Conservation (phyloP, 2,888 invertebrate species). For the Mythimna ferrago region DNA sequence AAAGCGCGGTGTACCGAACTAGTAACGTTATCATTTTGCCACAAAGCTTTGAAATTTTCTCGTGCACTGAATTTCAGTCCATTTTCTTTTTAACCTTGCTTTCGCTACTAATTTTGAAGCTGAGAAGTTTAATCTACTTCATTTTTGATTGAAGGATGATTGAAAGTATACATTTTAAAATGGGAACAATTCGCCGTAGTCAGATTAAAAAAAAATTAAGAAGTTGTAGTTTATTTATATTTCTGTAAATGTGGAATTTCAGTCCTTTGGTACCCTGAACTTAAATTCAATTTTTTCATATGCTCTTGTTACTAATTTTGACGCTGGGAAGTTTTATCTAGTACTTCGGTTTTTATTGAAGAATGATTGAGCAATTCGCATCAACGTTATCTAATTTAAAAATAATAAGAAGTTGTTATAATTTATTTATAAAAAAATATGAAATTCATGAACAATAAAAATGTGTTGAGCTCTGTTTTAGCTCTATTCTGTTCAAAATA, state of each 20-base stretch:
- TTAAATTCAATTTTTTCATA: background rate
- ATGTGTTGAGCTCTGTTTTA: background rate
- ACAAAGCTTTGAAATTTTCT: constrained; percentile 13
- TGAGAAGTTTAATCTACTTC: background rate
- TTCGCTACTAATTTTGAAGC: background rate
- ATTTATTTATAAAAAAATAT: background rate
- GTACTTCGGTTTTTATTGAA: no score
- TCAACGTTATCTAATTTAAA: background rate
- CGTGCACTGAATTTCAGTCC: background rate
- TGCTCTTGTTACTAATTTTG: background rate
- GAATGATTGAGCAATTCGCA: no score
- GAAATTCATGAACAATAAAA: background rate
- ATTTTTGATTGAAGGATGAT: no score
- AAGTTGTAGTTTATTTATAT: background rate
- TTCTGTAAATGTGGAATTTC: no score
- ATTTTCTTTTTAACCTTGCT: background rate
- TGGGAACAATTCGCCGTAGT: no score
- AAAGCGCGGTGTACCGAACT: background rate
- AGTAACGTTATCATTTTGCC: background rate
- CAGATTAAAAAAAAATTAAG: background rate
- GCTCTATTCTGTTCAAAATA: constrained; percentile 8
- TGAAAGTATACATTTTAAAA: no score
- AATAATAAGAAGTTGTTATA: background rate
- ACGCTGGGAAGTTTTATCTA: background rate
- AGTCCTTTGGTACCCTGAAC: no score